Evolutionary conservation across 2,113 vertebrate genomes (phyloP).

Genomic region (Dipodomys merriami): DNA sequence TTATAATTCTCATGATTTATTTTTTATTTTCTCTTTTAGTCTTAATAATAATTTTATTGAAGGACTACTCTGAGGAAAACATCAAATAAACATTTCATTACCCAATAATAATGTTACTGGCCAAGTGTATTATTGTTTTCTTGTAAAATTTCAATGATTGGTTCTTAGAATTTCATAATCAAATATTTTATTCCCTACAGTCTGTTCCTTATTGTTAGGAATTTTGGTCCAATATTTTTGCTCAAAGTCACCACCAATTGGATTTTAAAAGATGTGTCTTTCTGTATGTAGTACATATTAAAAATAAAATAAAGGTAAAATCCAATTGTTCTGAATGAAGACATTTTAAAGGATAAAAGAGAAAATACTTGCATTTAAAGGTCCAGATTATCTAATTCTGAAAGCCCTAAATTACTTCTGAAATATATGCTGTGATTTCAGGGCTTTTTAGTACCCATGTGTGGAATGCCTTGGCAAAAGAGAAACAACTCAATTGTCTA

Average conservation of each 20-base stretch:
- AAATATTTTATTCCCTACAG: conserved; percentile 19
- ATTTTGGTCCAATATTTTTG: conserved; percentile 21
- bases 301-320: neutral
- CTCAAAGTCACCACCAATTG: neutral
- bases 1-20: neutral
- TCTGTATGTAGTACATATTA: conserved; percentile 1
- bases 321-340: neutral
- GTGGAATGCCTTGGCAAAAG: neutral
- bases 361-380: neutral
- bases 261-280: neutral
- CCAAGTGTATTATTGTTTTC: neutral
- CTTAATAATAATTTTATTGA: neutral
- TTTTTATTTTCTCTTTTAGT: neutral
- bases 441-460: neutral
- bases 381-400: neutral
- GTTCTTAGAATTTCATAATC: neutral
- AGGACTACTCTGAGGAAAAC: neutral
- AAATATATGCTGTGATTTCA: neutral
- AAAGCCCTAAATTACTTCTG: neutral
- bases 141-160: conserved; percentile 3
- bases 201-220: neutral
- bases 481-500: neutral
- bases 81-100: neutral
- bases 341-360: neutral
- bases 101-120: neutral